These are phyloP conservation scores for Deilephila porcellus DNA, from an alignment of 2,888 invertebrate species.

Conservation along the genomic window DNA sequence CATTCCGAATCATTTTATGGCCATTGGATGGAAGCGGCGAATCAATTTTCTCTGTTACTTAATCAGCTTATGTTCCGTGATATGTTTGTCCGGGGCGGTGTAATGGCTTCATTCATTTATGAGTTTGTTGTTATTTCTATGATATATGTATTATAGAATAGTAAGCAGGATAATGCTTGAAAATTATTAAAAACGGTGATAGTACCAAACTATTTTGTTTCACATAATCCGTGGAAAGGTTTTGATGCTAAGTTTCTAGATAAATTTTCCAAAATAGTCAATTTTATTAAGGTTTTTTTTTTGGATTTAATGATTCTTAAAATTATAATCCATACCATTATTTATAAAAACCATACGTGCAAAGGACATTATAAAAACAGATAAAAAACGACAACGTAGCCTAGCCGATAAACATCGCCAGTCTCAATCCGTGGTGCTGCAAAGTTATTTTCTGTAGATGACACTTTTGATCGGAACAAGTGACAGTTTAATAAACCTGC, in stretches of 20 bases:
- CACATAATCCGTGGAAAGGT: too few species aligned
- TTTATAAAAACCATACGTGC: not conserved
- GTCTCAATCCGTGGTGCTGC: not conserved
- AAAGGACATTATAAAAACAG: not conserved
- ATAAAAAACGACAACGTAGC: not conserved
- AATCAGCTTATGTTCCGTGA: not conserved
- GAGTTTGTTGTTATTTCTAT: too few species aligned
- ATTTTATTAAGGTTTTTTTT: too few species aligned
- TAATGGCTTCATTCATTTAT: too few species aligned
- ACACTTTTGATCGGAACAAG: constrained; percentile 19
- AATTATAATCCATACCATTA: not conserved
- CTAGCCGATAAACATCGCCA: not conserved
- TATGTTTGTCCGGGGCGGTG: not conserved
- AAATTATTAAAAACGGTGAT: too few species aligned
- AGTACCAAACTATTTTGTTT: too few species aligned
- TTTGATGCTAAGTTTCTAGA: too few species aligned
- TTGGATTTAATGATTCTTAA: too few species aligned
- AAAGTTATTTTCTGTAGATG: constrained; percentile 25
- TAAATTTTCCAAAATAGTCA: too few species aligned
- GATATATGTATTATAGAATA: too few species aligned
- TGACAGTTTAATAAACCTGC: constrained; percentile 31
- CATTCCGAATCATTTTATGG: not conserved
- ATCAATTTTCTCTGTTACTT: not conserved
- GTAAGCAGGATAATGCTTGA: too few species aligned
- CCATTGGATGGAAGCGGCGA: not conserved